These are phyloP conservation scores for Artemia franciscana DNA, from an alignment of 1,140 invertebrate genomes.

Conservation along the genomic window DNA sequence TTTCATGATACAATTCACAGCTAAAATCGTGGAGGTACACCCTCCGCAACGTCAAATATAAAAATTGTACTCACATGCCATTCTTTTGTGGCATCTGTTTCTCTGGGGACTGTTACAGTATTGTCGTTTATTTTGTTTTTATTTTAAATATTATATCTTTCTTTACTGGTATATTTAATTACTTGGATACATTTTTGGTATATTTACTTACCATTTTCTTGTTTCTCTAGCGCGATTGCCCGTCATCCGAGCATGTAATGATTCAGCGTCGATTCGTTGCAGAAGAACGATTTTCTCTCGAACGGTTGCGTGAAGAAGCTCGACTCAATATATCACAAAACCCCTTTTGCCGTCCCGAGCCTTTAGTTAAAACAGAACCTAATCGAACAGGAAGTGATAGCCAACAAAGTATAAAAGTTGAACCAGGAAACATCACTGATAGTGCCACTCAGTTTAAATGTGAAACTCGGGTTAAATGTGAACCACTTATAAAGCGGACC, in stretches of 20 bases:
- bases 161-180: not conserved
- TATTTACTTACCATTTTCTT: too few species aligned
- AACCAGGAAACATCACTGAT: not conserved
- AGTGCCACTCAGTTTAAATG: not conserved
- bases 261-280: slow-evolving; percentile 39
- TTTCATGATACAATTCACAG: too few species aligned
- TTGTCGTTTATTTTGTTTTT: too few species aligned
- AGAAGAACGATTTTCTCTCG: slow-evolving; percentile 34
- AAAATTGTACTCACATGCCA: too few species aligned
- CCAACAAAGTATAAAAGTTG: too few species aligned
- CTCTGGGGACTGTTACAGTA: too few species aligned
- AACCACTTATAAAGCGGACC: not conserved
- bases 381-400: not conserved
- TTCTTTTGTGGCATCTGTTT: too few species aligned
- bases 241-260: slow-evolving; percentile 45
- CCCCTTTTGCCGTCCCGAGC: not conserved
- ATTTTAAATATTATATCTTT: too few species aligned
- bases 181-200: slow-evolving; percentile 1
- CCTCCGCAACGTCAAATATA: too few species aligned
- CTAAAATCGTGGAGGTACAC: too few species aligned
- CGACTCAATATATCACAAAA: slow-evolving; percentile 13
- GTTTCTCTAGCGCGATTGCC: slow-evolving; percentile 34
- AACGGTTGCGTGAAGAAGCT: slow-evolving; percentile 24
- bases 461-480: not conserved
- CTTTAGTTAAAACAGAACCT: not conserved